Evolutionary conservation across 2,797 vertebrate species (phyloP).

Genomic region (Enteromius radiatus): DNA sequence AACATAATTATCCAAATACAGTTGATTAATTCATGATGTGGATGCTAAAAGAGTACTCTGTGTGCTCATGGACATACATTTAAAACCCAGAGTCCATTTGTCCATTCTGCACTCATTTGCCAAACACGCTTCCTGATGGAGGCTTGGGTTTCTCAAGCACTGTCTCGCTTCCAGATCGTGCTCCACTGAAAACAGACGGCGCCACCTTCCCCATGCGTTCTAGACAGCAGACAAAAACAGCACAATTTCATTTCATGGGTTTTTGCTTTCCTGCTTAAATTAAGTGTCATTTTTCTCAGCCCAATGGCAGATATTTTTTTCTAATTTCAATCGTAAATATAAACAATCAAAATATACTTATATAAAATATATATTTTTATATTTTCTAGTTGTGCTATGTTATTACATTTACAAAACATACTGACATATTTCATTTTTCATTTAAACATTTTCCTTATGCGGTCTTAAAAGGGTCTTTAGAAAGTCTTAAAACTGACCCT

Average conservation of each 20-base stretch:
- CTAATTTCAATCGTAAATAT: not conserved
- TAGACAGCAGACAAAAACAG: slow-evolving; percentile 59
- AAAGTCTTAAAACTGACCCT: not conserved
- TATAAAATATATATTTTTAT: too few species aligned
- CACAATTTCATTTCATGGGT: not conserved
- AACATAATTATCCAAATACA: not conserved
- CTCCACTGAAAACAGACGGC: slow-evolving; percentile 88
- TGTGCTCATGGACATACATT: not conserved
- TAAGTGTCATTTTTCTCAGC: not conserved
- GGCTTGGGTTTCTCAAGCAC: slow-evolving; percentile 81
- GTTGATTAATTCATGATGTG: not conserved
- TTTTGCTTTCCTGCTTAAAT: not conserved
- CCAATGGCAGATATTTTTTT: not conserved
- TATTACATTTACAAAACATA: not conserved
- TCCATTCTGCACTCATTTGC: slow-evolving; percentile 62
- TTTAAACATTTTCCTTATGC: not conserved
- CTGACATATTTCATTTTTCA: not conserved
- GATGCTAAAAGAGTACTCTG: not conserved
- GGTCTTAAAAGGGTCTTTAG: not conserved
- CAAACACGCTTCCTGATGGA: slow-evolving; percentile 86
- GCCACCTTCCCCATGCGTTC: slow-evolving; percentile 88
- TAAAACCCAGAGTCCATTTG: not conserved
- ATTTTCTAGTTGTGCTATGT: not conserved
- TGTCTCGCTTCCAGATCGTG: slow-evolving; percentile 86
- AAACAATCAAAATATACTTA: too few species aligned